Percentiles rank a stretch among this genome's conserved stretches.
phyloP scores from a whole-genome alignment of 2,888 invertebrate species.

The Melieria crassipennis region DNA sequence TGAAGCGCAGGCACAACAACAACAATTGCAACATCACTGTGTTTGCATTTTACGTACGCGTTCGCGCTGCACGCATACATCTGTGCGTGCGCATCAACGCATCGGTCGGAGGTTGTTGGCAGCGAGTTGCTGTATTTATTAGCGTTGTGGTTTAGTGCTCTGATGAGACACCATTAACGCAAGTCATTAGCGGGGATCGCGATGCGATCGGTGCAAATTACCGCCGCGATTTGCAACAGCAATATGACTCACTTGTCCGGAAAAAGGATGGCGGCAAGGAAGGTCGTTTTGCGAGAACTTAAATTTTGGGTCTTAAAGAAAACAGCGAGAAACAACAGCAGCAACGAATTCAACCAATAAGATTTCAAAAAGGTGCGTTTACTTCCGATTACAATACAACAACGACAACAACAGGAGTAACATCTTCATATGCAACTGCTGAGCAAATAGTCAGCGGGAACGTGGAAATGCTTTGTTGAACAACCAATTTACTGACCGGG shows the following conservation, averaged over 20 bases:
- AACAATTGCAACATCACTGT: neutral
- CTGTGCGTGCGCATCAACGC: neutral
- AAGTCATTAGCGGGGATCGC: slow-evolving; percentile 32
- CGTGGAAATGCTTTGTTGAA: no score
- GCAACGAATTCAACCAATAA: neutral
- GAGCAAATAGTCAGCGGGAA: no score
- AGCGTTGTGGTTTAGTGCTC: neutral
- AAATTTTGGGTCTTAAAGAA: neutral
- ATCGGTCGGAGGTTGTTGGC: neutral
- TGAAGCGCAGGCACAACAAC: slow-evolving; percentile 30
- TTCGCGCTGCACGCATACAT: neutral
- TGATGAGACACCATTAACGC: slow-evolving; percentile 34
- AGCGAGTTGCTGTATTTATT: slow-evolving; percentile 15
- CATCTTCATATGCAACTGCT: no score
- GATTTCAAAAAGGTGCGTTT: no score
- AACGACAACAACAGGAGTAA: no score
- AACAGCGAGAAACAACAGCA: neutral
- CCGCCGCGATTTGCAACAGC: slow-evolving; percentile 14
- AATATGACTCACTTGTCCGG: slow-evolving; percentile 11
- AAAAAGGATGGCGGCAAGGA: neutral
- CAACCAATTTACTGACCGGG: no score
- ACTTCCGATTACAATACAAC: no score
- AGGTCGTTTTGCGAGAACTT: neutral
- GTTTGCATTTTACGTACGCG: neutral
- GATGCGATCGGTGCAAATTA: slow-evolving; percentile 24